These are phyloP conservation scores for Chiropotes sagulatus DNA, from an alignment of 2,797 vertebrate genomes.

Conservation along the genomic window DNA sequence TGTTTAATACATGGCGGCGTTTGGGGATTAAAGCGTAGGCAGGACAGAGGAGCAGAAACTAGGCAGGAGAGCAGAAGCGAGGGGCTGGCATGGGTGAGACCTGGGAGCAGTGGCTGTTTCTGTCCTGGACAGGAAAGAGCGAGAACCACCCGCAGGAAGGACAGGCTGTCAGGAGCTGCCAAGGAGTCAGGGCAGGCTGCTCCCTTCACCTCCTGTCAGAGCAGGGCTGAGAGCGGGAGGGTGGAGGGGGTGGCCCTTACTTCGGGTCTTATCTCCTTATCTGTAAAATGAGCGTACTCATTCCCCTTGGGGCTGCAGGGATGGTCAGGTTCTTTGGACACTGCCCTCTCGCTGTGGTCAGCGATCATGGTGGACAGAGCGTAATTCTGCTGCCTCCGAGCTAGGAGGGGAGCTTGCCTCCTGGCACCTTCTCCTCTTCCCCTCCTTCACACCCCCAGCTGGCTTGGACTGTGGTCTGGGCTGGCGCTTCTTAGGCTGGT, in stretches of 20 bases:
- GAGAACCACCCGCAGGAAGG: neutral
- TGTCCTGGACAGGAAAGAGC: slow-evolving; percentile 11
- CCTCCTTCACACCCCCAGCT: neutral
- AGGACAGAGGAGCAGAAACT: neutral
- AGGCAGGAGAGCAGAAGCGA: neutral
- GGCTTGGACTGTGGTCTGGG: neutral
- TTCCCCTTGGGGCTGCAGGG: neutral
- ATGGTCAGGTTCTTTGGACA: neutral
- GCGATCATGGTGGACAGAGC: neutral
- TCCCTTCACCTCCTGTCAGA: neutral
- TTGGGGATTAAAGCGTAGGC: neutral
- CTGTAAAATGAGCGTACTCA: neutral
- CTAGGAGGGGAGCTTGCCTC: neutral
- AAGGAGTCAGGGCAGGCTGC: neutral
- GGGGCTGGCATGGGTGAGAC: neutral
- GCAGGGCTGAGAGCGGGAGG: neutral
- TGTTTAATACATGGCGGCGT: neutral
- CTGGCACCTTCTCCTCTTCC: neutral
- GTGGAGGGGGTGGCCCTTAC: neutral
- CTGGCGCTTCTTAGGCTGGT: neutral
- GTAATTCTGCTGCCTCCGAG: neutral
- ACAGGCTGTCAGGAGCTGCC: neutral
- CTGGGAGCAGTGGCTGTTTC: neutral
- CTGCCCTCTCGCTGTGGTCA: rapidly evolving
- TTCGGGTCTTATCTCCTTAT: neutral